Base-by-base conservation (phyloP, 2,113 vertebrate genomes). In the Pica pica region DNA sequence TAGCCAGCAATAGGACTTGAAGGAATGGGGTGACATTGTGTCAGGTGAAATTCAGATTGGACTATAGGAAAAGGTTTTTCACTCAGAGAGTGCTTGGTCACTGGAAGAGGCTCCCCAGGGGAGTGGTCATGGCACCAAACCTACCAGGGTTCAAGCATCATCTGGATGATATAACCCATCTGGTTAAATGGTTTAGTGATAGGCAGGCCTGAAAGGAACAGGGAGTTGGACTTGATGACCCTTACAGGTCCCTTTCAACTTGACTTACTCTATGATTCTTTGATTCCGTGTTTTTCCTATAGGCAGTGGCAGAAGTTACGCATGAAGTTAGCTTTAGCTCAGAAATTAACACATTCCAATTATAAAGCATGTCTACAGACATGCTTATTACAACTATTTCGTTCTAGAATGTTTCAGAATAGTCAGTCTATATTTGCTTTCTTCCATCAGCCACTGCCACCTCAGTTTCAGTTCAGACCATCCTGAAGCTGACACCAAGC, bases 191-290 rank as follows among this genome's bases (percentile, higher is more conserved):
- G 23, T 19, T 50, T 20, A 67, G 13, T 9, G 7, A 23, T 3
- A 46, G 28, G 10, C 33, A 52, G 52, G 13, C 7, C 52, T 74
- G 33, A 52, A 33, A 74, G 16, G 12, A 65, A 18, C 37, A 65
- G 18, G 6, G 27, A 67, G 4, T 7, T 67, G 23, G 27, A 39
- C 16, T 44, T 0, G 0, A 33, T 44, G 27, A 65, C 13, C 16
- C 18, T 50, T 23, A 10, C 0, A 1, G 6, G 15, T 50, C 18
- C 7, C 44, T 74, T 52, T 67, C 22, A 46, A 30, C 22, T 30
- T 52, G 16, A n/a, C 1, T 39, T 46, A 10, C 33, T 65, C 17
- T 68, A 0, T 35, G 26, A 59, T 33, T 59, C 8, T 37, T 16
- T 33, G 18, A 27, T 59, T 46, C 19, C 37, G 2, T 50, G 19